A percentile compares a stretch with the other conserved stretches of the same genome.
phyloP scores from a whole-genome alignment of 2,113 vertebrate species.

The Mionectes macconnelli region DNA sequence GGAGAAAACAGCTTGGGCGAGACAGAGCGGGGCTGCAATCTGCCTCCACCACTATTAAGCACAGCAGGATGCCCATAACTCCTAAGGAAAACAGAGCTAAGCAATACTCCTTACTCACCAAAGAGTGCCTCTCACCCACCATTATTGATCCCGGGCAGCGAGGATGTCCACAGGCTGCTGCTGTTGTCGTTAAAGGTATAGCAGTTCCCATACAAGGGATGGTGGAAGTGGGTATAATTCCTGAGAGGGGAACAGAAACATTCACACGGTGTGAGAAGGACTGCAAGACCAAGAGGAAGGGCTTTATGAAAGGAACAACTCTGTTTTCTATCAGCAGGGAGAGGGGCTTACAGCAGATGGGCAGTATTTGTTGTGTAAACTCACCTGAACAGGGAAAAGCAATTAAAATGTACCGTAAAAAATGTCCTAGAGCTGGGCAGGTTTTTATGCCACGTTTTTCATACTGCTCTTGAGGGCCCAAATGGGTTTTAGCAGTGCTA shows the following conservation, averaged over 20 bases:
- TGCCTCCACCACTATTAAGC: not conserved
- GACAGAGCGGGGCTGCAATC: not conserved
- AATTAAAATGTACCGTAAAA: slow-evolving; percentile 19
- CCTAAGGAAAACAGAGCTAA: not conserved
- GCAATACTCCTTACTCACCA: not conserved
- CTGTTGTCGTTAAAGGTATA: slow-evolving; percentile 81
- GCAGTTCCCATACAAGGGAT: slow-evolving; percentile 81
- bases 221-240: slow-evolving; percentile 81
- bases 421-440: not conserved
- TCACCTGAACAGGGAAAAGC: not conserved
- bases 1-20: not conserved
- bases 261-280: not conserved
- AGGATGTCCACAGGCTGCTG: slow-evolving; percentile 76
- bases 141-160: slow-evolving; percentile 76
- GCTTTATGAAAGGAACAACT: not conserved
- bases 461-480: not conserved
- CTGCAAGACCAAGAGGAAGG: not conserved
- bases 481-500: not conserved
- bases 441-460: not conserved
- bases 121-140: slow-evolving; percentile 69
- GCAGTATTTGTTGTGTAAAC: slow-evolving; percentile 38
- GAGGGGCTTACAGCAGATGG: slow-evolving; percentile 16
- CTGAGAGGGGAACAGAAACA: slow-evolving; percentile 44
- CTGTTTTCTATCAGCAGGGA: not conserved
- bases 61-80: not conserved